A percentile compares a stretch with the other conserved stretches of the same genome.
These are phyloP conservation scores for Helicoverpa armigera DNA, from an alignment of 1,140 invertebrate species.

Conservation along the genomic window DNA sequence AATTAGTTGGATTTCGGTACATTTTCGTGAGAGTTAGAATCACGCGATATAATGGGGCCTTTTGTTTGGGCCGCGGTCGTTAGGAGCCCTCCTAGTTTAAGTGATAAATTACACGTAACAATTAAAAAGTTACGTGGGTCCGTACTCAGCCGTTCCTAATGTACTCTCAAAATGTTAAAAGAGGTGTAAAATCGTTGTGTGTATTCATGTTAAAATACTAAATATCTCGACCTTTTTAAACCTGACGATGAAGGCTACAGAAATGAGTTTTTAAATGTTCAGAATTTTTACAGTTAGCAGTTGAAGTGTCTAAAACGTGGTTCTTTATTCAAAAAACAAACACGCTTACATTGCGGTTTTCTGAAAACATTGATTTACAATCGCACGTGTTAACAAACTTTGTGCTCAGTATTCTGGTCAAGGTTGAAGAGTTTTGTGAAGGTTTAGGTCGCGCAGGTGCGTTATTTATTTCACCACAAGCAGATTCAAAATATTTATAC, in stretches of 20 bases:
- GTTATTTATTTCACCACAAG: background rate
- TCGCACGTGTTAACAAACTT: conserved; percentile 26
- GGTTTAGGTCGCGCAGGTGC: background rate
- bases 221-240: background rate
- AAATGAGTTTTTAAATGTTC: background rate
- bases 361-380: conserved; percentile 33
- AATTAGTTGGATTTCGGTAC: conserved; percentile 68
- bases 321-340: no score
- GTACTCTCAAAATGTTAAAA: conserved; percentile 41
- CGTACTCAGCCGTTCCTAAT: conserved; percentile 35
- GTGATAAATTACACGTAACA: conserved; percentile 69
- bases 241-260: background rate
- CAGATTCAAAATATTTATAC: conserved; percentile 6
- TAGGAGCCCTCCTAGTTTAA: conserved; percentile 51
- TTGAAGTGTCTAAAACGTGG: no score
- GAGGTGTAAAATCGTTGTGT: conserved; percentile 27
- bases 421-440: conserved; percentile 1
- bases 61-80: conserved; percentile 65
- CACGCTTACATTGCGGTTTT: no score
- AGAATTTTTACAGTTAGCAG: background rate
- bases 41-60: conserved; percentile 66
- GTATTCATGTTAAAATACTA: conserved; percentile 32
- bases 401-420: conserved; percentile 5
- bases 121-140: conserved; percentile 57
- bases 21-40: conserved; percentile 71